Evolutionary conservation across 2,113 vertebrate genomes (phyloP).

Genomic region (Phodopus roborovskii): DNA sequence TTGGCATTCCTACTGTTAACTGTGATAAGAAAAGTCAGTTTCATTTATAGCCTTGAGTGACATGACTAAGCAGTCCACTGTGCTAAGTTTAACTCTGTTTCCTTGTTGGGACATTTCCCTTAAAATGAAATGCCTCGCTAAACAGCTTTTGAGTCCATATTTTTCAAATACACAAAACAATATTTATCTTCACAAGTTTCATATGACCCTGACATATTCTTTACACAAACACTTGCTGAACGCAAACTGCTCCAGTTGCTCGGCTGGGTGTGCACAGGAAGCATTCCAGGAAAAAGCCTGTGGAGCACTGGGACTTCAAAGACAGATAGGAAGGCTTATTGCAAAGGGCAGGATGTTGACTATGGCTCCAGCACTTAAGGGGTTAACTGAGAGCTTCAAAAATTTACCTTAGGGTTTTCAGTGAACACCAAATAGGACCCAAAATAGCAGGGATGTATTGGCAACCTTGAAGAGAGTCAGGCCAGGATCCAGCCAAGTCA

Average conservation of each 20-base stretch:
- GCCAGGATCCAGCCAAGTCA: background rate
- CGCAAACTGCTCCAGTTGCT: background rate
- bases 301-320: background rate
- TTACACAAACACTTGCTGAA: constrained; percentile 14
- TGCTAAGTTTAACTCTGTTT: constrained; percentile 49
- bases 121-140: background rate
- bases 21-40: constrained; percentile 59
- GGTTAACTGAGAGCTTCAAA: background rate
- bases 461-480: background rate
- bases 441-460: background rate
- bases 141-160: constrained; percentile 32
- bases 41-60: constrained; percentile 39
- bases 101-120: constrained; percentile 52
- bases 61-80: constrained; percentile 32
- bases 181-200: constrained; percentile 36
- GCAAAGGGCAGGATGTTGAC: background rate
- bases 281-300: background rate
- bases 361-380: background rate
- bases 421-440: background rate
- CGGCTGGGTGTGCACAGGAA: background rate
- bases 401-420: background rate
- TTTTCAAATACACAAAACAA: constrained; percentile 47
- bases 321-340: background rate
- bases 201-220: constrained; percentile 17
- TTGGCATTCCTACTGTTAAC: constrained; percentile 49